A percentile compares a stretch with the other conserved stretches of the same genome.
Conservation (phyloP, 2,888 invertebrate species). For the Onthophagus sagittarius region DNA sequence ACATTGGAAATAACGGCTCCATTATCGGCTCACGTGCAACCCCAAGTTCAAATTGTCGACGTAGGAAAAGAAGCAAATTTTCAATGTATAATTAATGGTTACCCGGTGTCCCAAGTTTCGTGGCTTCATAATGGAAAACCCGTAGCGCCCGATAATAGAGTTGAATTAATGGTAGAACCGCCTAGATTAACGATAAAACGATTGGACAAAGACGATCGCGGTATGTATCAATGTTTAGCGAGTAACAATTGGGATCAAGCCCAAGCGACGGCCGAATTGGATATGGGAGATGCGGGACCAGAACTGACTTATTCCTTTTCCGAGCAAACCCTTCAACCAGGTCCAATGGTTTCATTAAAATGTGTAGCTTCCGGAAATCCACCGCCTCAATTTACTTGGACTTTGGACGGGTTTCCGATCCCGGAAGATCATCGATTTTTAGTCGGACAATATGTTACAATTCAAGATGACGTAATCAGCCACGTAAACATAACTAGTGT, state of each 20-base stretch:
- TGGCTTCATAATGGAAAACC: slow-evolving; percentile 74
- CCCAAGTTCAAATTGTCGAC: slow-evolving; percentile 74
- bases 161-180: slow-evolving; percentile 44
- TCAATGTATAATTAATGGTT: slow-evolving; percentile 83
- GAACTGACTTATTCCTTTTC: slow-evolving; percentile 89
- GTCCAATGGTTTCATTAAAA: slow-evolving; percentile 78
- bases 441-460: slow-evolving; percentile 87
- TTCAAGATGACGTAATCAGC: slow-evolving; percentile 89
- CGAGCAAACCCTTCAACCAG: slow-evolving; percentile 87
- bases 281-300: slow-evolving; percentile 83
- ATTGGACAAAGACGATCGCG: slow-evolving; percentile 76
- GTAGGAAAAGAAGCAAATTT: slow-evolving; percentile 80
- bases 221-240: slow-evolving; percentile 89
- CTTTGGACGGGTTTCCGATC: slow-evolving; percentile 78
- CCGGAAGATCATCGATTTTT: slow-evolving; percentile 66
- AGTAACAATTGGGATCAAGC: slow-evolving; percentile 81
- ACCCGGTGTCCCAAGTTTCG: slow-evolving; percentile 69
- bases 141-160: slow-evolving; percentile 45
- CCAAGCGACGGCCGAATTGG: slow-evolving; percentile 76
- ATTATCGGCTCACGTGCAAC: slow-evolving; percentile 75
- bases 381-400: slow-evolving; percentile 88
- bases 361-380: slow-evolving; percentile 95
- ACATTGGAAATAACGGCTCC: slow-evolving; percentile 77
- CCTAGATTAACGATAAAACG: slow-evolving; percentile 54
- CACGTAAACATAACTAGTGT: slow-evolving; percentile 87